Base-by-base conservation (phyloP, 2,797 vertebrate genomes). In the Chaenodraco wilsoni region DNA sequence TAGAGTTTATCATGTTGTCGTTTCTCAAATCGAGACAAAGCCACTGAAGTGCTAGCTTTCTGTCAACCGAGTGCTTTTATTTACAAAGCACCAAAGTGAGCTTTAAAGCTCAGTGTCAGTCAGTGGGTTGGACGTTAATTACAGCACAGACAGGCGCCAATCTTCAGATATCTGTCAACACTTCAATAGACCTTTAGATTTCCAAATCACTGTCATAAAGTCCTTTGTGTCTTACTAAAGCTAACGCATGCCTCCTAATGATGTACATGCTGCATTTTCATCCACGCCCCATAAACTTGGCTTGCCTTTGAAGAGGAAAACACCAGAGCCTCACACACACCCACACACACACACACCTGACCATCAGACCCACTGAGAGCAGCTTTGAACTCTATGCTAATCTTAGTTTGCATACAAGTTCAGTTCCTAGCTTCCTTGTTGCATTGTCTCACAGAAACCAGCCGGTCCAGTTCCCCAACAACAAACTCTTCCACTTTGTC, bases 391-490 rank as follows among this genome's bases (percentile, higher is more conserved):
- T 9, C 13, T 58, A 61, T 15, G 33, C 23, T 69, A 61, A 74
- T 87, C 76, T 76, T 13, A 19, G 19, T 72, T 79, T 72, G 60
- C 76, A 68, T 68, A 19, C 31, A 65, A 37, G 37, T 75, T 65
- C 40, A 76, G 51, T 40, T 65, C 33, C 45, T 12, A 1, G 21
- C 63, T 79, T 84, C 78, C 61, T 66, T 77, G 61, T 72, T 51
- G 56, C 33, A 58, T 74, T 64, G 79, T 81, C 50, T 66, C 59
- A 17, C 14, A 45, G 54, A 79, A 88, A 84, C 91, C 78, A 51
- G 90, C 65, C 12, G 1, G 65, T 81, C 89, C 69, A 60, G 90
- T 85, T 84, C 3, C 50, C 64, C 77, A 79, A 63, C 71, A 81
- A 65, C 69, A 69, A 62, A 61, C 16, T 40, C 60, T 41, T 43